These are phyloP conservation scores for Bombus sylvicola DNA, from an alignment of 1,140 invertebrate genomes.

Conservation along the genomic window DNA sequence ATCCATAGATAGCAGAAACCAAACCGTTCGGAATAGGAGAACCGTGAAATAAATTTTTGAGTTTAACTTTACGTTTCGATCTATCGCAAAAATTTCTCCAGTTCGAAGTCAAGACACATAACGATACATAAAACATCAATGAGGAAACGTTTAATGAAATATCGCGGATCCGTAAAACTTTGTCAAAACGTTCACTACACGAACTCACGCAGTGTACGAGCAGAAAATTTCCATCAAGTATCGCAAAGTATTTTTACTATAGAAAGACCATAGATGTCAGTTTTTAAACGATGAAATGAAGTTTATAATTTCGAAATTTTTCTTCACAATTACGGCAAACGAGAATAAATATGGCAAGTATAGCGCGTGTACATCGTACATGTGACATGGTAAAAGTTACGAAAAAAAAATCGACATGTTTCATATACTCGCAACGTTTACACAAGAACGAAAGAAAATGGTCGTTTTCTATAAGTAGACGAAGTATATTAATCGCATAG, in stretches of 20 bases:
- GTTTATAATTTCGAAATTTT: not conserved
- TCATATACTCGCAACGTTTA: not conserved
- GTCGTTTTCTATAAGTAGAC: too few relatives aligned
- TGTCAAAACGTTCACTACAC: not conserved
- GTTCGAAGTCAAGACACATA: not conserved
- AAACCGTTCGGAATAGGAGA: conserved; percentile 23
- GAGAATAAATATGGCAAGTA: conserved; percentile 42
- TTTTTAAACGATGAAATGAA: conserved; percentile 23
- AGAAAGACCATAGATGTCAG: not conserved
- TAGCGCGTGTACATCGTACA: not conserved
- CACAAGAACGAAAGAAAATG: too few relatives aligned
- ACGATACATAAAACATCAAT: conserved; percentile 9
- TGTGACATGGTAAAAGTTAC: not conserved
- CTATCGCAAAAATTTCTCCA: not conserved
- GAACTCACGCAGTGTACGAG: not conserved
- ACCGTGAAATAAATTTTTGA: conserved; percentile 42
- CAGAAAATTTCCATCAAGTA: not conserved
- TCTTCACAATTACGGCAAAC: not conserved
- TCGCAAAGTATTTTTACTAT: not conserved
- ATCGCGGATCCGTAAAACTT: not conserved
- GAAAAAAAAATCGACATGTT: not conserved
- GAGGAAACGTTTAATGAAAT: not conserved
- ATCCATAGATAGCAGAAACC: not conserved
- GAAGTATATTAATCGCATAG: too few relatives aligned
- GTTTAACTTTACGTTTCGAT: not conserved